These are phyloP conservation scores for Alethe castanea DNA, from an alignment of 2,113 vertebrate species.

Conservation along the genomic window DNA sequence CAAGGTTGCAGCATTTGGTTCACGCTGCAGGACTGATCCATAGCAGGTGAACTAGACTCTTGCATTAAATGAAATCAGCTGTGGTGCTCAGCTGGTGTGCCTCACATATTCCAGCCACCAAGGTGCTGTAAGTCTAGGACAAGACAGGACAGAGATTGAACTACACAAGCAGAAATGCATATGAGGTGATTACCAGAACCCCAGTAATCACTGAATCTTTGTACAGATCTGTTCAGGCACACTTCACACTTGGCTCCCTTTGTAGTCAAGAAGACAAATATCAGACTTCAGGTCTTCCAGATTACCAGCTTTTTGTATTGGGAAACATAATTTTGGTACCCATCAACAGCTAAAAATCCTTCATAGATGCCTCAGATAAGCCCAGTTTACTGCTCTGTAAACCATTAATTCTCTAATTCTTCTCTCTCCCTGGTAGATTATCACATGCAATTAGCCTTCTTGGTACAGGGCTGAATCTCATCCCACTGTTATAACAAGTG, in stretches of 20 bases:
- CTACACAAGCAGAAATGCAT: neutral
- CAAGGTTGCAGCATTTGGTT: neutral
- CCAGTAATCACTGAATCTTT: neutral
- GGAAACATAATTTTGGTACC: neutral
- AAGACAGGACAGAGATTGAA: neutral
- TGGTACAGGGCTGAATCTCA: neutral
- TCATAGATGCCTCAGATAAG: neutral
- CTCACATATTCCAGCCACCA: neutral
- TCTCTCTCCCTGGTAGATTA: neutral
- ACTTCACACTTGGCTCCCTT: neutral
- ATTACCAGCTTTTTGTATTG: neutral
- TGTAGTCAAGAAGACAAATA: neutral
- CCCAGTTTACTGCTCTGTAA: neutral
- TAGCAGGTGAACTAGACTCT: neutral
- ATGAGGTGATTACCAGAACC: neutral
- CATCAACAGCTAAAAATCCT: neutral
- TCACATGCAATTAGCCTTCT: neutral
- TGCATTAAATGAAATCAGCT: neutral
- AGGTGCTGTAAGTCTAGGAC: neutral
- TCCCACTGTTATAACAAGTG: neutral
- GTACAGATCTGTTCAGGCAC: neutral
- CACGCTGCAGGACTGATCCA: neutral
- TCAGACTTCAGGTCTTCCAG: neutral
- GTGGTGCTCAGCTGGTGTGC: neutral
- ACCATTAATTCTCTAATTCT: neutral